Evolutionary conservation across 2,797 vertebrate genomes (phyloP).

Genomic region (Orientallactaga sibirica): DNA sequence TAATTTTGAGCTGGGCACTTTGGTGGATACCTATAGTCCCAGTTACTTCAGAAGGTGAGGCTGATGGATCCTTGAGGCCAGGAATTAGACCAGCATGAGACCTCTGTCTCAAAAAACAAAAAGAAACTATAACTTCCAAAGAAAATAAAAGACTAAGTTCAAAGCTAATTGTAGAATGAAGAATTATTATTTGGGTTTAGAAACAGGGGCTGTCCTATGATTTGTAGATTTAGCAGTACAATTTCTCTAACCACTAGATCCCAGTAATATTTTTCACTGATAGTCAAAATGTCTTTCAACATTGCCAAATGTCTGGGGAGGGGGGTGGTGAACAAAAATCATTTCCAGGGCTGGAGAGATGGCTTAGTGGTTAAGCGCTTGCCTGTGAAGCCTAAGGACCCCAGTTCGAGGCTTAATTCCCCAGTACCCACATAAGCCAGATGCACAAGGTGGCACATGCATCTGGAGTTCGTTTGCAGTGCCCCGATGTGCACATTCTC

Average conservation of each 20-base stretch:
- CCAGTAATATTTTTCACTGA: background rate
- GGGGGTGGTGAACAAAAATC: background rate
- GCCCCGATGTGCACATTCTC: no score
- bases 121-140: background rate
- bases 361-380: no score
- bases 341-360: background rate
- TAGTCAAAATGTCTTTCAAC: constrained; percentile 3
- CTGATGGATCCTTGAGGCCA: background rate
- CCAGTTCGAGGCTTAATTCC: no score
- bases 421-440: no score
- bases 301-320: background rate
- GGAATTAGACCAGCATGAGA: background rate
- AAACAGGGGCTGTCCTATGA: background rate
- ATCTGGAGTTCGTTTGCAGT: no score
- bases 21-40: background rate
- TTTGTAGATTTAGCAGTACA: background rate
- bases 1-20: background rate
- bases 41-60: background rate
- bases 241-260: background rate
- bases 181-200: constrained; percentile 8
- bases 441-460: no score
- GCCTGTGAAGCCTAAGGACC: no score
- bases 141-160: background rate
- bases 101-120: no score
- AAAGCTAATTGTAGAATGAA: background rate